Evolutionary conservation across 1,140 invertebrate genomes (phyloP).

Genomic region (Drosophila gunungcola): DNA sequence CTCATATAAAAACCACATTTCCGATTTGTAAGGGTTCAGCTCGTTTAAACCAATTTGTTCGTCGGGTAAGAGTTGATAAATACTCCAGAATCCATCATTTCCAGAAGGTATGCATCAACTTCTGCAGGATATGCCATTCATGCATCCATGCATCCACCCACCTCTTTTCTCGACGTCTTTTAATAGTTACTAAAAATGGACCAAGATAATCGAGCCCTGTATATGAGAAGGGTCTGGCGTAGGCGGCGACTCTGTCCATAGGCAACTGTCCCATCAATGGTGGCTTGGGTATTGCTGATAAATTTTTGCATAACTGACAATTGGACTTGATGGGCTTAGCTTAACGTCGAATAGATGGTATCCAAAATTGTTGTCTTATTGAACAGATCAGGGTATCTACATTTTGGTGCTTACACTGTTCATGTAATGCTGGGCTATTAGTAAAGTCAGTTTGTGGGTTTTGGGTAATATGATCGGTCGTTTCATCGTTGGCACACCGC

Average conservation of each 20-base stretch:
- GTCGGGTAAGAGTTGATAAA: neutral
- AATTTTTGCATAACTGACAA: neutral
- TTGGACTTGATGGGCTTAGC: neutral
- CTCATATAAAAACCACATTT: no score
- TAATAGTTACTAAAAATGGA: neutral
- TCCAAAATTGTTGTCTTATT: neutral
- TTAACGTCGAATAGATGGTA: neutral
- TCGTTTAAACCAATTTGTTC: no score
- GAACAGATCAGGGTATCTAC: neutral
- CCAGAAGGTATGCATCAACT: neutral
- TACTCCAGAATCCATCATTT: neutral
- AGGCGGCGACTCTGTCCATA: neutral
- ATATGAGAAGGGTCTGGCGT: neutral
- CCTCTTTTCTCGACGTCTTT: neutral
- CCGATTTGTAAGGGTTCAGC: no score
- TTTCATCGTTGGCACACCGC: neutral
- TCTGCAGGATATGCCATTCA: neutral
- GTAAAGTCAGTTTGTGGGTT: no score
- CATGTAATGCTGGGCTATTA: no score
- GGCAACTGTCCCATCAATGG: neutral
- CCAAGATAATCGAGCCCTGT: constrained; percentile 1
- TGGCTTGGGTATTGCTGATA: neutral
- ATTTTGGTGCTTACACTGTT: neutral
- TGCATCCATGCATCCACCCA: neutral
- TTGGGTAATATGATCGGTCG: neutral